Evolutionary conservation across 1,140 invertebrate species (phyloP).

Genomic region (Limonius californicus): DNA sequence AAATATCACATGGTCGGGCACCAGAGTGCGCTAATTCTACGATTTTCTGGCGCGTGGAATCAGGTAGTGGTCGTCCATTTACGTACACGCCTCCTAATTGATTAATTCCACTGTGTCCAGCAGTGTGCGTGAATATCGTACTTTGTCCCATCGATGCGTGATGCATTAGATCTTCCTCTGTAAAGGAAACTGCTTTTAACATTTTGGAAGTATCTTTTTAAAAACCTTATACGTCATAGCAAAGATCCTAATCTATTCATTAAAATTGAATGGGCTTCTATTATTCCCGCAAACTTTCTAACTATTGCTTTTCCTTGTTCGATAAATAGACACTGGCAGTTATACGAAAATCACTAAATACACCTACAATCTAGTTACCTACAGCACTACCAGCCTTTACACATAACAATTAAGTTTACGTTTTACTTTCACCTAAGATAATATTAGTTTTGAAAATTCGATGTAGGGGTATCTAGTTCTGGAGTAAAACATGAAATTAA

Average conservation of each 20-base stretch:
- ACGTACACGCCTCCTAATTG: constrained; percentile 98
- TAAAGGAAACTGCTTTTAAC: constrained; percentile 26
- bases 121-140: constrained; percentile 44
- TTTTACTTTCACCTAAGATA: no score
- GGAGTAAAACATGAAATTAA: neutral
- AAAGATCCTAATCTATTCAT: neutral
- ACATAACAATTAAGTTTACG: no score
- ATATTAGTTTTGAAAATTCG: no score
- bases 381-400: neutral
- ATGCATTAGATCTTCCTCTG: constrained; percentile 48
- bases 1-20: constrained; percentile 92
- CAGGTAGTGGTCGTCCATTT: constrained; percentile 92
- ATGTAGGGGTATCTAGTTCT: neutral
- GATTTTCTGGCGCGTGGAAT: constrained; percentile 91
- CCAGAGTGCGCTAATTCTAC: constrained; percentile 92
- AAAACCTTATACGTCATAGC: no score
- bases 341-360: no score
- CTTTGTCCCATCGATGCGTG: constrained; percentile 45
- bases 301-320: no score
- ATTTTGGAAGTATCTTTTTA: neutral
- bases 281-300: no score
- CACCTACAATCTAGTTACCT: no score
- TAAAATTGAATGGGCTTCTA: no score
- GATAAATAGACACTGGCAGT: no score
- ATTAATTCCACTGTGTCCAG: constrained; percentile 95